Base-by-base conservation (phyloP, 2,888 invertebrate species). In the Crossocerus cetratus region DNA sequence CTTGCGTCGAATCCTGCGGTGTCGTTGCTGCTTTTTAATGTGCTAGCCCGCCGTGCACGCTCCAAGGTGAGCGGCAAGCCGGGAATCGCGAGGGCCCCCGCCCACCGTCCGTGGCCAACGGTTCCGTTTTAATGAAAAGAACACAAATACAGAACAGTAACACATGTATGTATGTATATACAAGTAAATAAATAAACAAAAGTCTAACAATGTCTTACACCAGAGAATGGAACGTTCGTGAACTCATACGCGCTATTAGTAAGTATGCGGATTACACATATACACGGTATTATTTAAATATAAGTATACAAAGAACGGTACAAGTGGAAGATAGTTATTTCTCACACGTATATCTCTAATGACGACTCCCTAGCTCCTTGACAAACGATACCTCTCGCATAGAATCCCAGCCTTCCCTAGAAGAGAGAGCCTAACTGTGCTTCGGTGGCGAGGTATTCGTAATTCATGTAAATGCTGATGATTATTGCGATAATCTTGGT, bases 271-370 rank as follows among this genome's bases (percentile, higher is more conserved):
- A 20, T 44, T 44, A 59, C 43, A 59, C 43, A 59, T 22, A 32
- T 59, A 59, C 13, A 59, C 43, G 20, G 13, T 18, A 8, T 32
- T 2, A 2, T 21, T 14, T 22, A 8, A 61, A 61, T 64, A 67
- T 64, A 54, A 64, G 23, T 66, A 56, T 64, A 61, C 21, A 66
- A 60, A 70, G 63, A 75, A 66, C 22, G 66, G 66, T 62, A 62
- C 58, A 21, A 20, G 22, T 49, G 54, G 32, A 70, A 58, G 54
- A 69, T 18, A 65, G 55, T 61, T 42, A 8, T 21, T 61, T 60
- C 42, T 32, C 32, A 32, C 32, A 32, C 32, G 3, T 4, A 5
- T 32, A n/a, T n/a, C n/a, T 32, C 32, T 32, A 32, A 32, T 32
- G 5, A 32, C 11, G 5, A 4, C 32, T 32, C 8, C 32, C 11